Evolutionary conservation across 64 coral and sea anemone species (phyloP).

Genomic region (Dendrophyllia cribrosa): DNA sequence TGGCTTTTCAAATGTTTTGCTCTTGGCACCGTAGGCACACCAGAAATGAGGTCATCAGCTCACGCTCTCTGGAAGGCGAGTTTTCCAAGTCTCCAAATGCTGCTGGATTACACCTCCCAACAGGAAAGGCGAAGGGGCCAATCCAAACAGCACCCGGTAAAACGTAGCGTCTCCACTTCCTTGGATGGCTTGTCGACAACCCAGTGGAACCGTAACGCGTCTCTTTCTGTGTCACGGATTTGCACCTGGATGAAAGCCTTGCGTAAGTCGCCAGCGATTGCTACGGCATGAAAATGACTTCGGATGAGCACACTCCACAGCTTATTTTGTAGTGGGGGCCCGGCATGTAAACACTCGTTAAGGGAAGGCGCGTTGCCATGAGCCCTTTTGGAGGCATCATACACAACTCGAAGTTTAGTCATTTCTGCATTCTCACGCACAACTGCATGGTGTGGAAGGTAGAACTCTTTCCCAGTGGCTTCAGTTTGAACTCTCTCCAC

Average conservation of each 20-base stretch:
- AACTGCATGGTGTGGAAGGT: background rate
- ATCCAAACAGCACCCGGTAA: constrained; percentile 58
- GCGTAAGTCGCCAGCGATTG: constrained; percentile 39
- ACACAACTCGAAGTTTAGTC: constrained; percentile 12
- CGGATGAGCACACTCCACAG: constrained; percentile 65
- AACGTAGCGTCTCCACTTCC: constrained; percentile 29
- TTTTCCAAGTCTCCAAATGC: constrained; percentile 3
- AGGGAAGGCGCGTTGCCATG: constrained; percentile 15
- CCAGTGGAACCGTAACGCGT: constrained; percentile 66
- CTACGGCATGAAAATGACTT: constrained; percentile 61
- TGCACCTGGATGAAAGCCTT: constrained; percentile 61
- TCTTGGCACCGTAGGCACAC: constrained; percentile 8
- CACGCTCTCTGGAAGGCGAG: background rate
- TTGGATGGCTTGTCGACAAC: constrained; percentile 18
- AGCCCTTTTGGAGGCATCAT: constrained; percentile 31
- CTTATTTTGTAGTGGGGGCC: constrained; percentile 44
- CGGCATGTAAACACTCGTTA: constrained; percentile 55
- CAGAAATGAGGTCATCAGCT: constrained; percentile 44
- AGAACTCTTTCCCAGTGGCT: constrained; percentile 14
- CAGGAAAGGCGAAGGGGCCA: constrained; percentile 45
- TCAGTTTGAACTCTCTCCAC: background rate
- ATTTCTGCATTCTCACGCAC: constrained; percentile 6
- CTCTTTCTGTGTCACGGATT: constrained; percentile 42
- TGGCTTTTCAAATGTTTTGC: constrained; percentile 48
- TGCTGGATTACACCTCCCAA: constrained; percentile 41